Conservation (phyloP, 2,888 invertebrate genomes). For the Sceliomorpha sp. region DNA sequence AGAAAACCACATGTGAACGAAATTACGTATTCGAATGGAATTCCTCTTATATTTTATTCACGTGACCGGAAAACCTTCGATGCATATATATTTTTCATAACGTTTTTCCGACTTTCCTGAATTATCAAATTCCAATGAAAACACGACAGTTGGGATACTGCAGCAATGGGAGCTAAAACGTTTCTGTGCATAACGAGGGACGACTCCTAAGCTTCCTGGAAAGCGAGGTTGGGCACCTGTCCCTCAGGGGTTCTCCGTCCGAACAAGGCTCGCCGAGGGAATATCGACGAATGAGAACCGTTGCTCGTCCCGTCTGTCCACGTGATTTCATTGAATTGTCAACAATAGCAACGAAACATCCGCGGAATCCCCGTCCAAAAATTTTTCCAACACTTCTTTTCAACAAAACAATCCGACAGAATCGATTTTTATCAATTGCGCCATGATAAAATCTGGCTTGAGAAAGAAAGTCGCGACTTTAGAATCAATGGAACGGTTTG, state of each 20-base stretch:
- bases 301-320: conserved; percentile 41
- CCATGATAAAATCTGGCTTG: too few relatives aligned
- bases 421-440: too few relatives aligned
- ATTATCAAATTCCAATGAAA: not conserved
- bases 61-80: too few relatives aligned
- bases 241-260: conserved; percentile 72
- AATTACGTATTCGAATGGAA: too few relatives aligned
- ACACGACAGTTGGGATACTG: conserved; percentile 6
- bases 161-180: conserved; percentile 58
- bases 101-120: too few relatives aligned
- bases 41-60: too few relatives aligned
- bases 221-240: conserved; percentile 79
- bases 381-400: too few relatives aligned
- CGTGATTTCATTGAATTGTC: conserved; percentile 2
- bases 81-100: too few relatives aligned
- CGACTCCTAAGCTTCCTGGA: conserved; percentile 74
- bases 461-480: too few relatives aligned
- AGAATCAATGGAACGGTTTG: too few relatives aligned
- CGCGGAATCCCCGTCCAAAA: not conserved
- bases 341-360: not conserved
- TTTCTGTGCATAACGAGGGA: conserved; percentile 65
- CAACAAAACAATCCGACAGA: too few relatives aligned
- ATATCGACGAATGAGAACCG: conserved; percentile 62
- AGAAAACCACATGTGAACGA: too few relatives aligned
- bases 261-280: not conserved